A percentile compares a stretch with the other conserved stretches of the same genome.
Conservation (phyloP, 53 echinoderm and acorn worm genomes). For the Glandiceps talaboti region DNA sequence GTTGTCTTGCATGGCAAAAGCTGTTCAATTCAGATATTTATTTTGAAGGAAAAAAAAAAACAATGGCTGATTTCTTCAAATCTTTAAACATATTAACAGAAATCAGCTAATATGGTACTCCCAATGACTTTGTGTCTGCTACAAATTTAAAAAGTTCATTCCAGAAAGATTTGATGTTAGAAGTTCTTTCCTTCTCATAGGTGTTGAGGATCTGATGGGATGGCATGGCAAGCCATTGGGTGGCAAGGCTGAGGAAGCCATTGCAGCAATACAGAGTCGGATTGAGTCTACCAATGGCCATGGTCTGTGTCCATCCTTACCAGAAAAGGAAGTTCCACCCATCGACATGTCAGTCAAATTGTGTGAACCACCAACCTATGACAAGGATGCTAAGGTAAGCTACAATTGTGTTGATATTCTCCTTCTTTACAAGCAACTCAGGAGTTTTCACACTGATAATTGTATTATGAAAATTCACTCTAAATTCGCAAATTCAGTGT, state of each 20-base stretch:
- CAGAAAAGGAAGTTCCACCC: constrained; percentile 22
- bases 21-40: not conserved
- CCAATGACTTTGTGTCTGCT: too few species aligned
- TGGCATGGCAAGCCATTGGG: constrained; percentile 98
- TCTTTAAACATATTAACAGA: too few species aligned
- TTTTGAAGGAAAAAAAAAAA: not conserved
- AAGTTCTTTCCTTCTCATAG: constrained; percentile 7
- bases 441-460: too few species aligned
- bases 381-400: constrained; percentile 49
- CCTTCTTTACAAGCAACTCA: too few species aligned
- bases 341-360: constrained; percentile 50
- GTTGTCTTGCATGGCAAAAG: too few species aligned
- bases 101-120: too few species aligned
- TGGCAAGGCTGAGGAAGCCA: constrained; percentile 52
- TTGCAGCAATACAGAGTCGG: constrained; percentile 41
- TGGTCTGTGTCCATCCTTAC: constrained; percentile 29
- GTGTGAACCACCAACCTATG: constrained; percentile 42
- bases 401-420: too few species aligned
- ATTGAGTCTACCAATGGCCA: constrained; percentile 46
- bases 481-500: too few species aligned
- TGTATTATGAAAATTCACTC: too few species aligned
- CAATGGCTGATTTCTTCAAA: not conserved
- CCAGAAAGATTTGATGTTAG: too few species aligned
- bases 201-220: constrained; percentile 60
- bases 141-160: too few species aligned